These are phyloP conservation scores for Amphilophus citrinellus DNA, from an alignment of 2,113 vertebrate genomes.

Conservation along the genomic window DNA sequence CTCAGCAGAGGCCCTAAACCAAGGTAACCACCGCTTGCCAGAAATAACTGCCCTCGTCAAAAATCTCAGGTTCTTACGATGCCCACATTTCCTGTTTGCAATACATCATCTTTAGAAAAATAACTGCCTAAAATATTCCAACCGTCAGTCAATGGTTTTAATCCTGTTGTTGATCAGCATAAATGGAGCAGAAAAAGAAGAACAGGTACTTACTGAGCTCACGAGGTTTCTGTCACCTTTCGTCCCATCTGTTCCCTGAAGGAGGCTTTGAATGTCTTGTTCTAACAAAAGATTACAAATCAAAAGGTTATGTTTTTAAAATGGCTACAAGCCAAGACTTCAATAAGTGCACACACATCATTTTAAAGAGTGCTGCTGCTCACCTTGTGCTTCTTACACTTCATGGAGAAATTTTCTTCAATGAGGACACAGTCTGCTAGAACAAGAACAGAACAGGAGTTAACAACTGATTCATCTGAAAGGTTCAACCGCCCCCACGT, in stretches of 20 bases:
- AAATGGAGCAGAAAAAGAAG: not conserved
- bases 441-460: slow-evolving; percentile 40
- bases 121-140: not conserved
- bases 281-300: slow-evolving; percentile 54
- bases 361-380: slow-evolving; percentile 11
- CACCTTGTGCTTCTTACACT: slow-evolving; percentile 86
- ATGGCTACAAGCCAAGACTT: fast-evolving
- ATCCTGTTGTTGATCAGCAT: not conserved
- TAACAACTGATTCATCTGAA: slow-evolving; percentile 22
- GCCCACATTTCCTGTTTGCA: no score
- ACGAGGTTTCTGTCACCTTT: slow-evolving; percentile 69
- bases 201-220: slow-evolving; percentile 57
- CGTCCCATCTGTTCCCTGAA: slow-evolving; percentile 51
- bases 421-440: slow-evolving; percentile 78
- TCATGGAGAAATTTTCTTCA: slow-evolving; percentile 86
- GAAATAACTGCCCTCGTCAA: no score
- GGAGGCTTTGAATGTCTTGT: slow-evolving; percentile 78
- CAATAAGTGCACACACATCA: not conserved
- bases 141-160: not conserved
- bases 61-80: no score
- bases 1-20: not conserved
- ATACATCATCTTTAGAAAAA: not conserved
- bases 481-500: slow-evolving; percentile 13
- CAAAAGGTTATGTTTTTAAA: not conserved
- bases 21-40: no score